phyloP scores from a whole-genome alignment of 2,888 invertebrate species.

The Lasioglossum lativentre region DNA sequence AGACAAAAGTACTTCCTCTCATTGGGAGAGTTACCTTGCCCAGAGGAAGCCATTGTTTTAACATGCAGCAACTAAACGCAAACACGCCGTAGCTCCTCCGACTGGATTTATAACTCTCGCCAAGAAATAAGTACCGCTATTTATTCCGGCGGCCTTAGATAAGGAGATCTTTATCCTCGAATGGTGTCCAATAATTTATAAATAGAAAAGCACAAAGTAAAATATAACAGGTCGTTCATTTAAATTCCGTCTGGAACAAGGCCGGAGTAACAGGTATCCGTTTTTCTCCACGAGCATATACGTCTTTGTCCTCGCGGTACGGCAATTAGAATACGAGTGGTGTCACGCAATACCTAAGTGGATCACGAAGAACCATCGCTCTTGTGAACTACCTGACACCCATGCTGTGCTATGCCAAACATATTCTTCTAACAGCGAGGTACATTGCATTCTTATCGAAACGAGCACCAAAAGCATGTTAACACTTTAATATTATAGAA shows the following conservation, averaged over 20 bases:
- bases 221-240: conserved; percentile 60
- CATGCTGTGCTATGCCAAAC: background rate
- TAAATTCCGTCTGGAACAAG: conserved; percentile 38
- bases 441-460: background rate
- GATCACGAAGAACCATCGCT: conserved; percentile 60
- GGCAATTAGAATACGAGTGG: conserved; percentile 63
- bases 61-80: conserved; percentile 10
- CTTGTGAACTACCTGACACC: conserved; percentile 41
- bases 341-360: conserved; percentile 61
- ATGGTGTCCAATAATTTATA: conserved; percentile 46
- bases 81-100: background rate
- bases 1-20: conserved; percentile 10
- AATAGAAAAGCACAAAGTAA: conserved; percentile 37
- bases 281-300: conserved; percentile 57
- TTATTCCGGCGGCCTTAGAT: conserved; percentile 21
- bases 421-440: background rate
- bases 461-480: background rate
- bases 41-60: background rate
- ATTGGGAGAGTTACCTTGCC: background rate
- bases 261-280: conserved; percentile 58
- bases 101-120: conserved; percentile 37
- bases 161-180: conserved; percentile 38
- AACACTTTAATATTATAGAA: background rate
- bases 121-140: conserved; percentile 39
- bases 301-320: conserved; percentile 53